Evolutionary conservation across 2,113 vertebrate species (phyloP).

Genomic region (Dipodomys ordii): DNA sequence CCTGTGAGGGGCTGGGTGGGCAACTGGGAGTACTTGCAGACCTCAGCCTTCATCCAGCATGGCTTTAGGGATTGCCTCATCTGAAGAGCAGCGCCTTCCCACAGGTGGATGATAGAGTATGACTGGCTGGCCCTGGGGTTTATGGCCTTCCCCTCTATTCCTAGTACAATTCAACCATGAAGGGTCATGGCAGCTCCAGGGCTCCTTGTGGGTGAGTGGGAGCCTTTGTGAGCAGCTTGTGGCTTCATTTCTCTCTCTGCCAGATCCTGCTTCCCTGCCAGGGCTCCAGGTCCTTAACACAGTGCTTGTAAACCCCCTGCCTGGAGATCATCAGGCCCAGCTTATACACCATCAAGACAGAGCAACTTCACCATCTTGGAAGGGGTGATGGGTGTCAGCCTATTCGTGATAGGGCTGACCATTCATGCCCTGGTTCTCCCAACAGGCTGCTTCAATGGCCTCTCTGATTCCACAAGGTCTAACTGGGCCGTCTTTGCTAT

Average conservation of each 20-base stretch:
- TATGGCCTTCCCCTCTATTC: accelerated
- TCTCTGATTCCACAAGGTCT: accelerated
- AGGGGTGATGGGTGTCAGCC: too few relatives aligned
- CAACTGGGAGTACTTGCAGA: background rate
- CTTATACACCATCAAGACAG: background rate
- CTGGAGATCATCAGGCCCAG: background rate
- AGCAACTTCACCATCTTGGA: background rate
- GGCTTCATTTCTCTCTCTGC: background rate
- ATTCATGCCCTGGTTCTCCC: background rate
- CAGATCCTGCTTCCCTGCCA: background rate
- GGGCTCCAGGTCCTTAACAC: too few relatives aligned
- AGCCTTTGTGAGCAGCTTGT: accelerated
- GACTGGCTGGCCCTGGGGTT: too few relatives aligned
- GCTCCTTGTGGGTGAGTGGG: background rate
- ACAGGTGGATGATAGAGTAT: too few relatives aligned
- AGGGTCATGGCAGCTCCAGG: background rate
- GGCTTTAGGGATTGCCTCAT: background rate
- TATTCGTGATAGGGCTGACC: accelerated
- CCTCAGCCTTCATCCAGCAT: background rate
- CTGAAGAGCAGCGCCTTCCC: background rate
- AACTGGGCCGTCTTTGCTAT: background rate
- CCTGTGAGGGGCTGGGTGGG: background rate
- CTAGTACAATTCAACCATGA: background rate
- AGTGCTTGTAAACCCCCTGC: background rate
- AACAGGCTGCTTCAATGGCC: accelerated